Conservation (phyloP, 1,140 invertebrate species). For the Achroia grisella region DNA sequence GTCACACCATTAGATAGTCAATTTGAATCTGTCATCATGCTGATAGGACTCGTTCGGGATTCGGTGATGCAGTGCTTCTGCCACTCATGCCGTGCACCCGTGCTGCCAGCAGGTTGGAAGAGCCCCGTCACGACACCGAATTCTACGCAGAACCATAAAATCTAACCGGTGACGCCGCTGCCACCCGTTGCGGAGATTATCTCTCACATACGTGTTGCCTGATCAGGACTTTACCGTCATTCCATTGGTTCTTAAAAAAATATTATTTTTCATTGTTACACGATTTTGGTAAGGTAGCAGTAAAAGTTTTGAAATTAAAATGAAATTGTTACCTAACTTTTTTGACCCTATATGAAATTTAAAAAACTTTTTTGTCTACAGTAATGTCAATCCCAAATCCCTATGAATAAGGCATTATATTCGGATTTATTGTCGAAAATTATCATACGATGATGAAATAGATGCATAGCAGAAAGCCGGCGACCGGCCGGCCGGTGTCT, state of each 20-base stretch:
- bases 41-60: slow-evolving; percentile 88
- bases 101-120: slow-evolving; percentile 79
- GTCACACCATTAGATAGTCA: slow-evolving; percentile 61
- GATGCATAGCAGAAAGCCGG: slow-evolving; percentile 12
- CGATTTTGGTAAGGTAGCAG: no score
- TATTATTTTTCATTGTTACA: no score
- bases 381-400: no score
- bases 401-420: no score
- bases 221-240: neutral
- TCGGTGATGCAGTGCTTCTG: slow-evolving; percentile 93
- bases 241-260: neutral
- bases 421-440: no score
- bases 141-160: slow-evolving; percentile 3
- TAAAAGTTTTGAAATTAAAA: no score
- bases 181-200: slow-evolving; percentile 33
- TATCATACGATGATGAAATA: no score
- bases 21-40: slow-evolving; percentile 77
- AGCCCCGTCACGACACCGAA: neutral
- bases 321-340: no score
- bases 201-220: slow-evolving; percentile 20
- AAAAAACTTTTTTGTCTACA: no score
- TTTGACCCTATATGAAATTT: no score
- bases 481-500: slow-evolving; percentile 19
- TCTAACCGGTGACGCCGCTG: slow-evolving; percentile 27
- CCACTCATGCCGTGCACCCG: slow-evolving; percentile 88